A percentile compares a stretch with the other conserved stretches of the same genome.
phyloP scores from a whole-genome alignment of 2,888 invertebrate species.

The Drosophila mayaguana region DNA sequence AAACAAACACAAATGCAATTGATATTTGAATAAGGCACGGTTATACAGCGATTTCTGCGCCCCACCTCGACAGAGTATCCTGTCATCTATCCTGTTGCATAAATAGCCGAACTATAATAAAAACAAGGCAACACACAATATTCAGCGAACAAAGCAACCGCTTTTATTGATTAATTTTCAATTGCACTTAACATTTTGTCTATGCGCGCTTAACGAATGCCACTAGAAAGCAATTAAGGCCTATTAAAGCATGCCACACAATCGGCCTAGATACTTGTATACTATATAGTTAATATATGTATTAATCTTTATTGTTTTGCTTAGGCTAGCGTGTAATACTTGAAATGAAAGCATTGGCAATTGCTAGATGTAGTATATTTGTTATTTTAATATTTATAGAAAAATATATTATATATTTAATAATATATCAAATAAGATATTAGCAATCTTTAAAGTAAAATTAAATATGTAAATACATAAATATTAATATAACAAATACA shows the following conservation, averaged over 20 bases:
- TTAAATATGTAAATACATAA: conserved; percentile 1
- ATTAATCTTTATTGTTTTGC: neutral
- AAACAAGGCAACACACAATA: conserved; percentile 12
- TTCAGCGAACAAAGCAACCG: conserved; percentile 41
- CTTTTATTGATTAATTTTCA: conserved; percentile 19
- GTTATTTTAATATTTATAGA: conserved; percentile 6
- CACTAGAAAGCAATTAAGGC: conserved; percentile 29
- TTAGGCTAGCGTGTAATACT: conserved; percentile 3
- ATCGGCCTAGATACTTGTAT: neutral
- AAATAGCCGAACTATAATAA: conserved; percentile 13
- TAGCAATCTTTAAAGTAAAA: too few species aligned
- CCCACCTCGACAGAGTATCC: neutral
- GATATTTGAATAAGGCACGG: conserved; percentile 43
- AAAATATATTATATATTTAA: neutral
- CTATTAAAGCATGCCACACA: conserved; percentile 19
- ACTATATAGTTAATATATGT: neutral
- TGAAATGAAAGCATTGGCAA: neutral
- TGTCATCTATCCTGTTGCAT: conserved; percentile 17
- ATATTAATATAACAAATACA: neutral
- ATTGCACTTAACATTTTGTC: conserved; percentile 24
- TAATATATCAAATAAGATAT: too few species aligned
- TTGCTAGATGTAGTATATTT: neutral
- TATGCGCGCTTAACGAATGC: neutral
- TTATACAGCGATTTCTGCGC: conserved; percentile 4
- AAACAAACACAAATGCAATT: conserved; percentile 38